Evolutionary conservation across 1,140 invertebrate genomes (phyloP).

Genomic region (Plutomurus gul): DNA sequence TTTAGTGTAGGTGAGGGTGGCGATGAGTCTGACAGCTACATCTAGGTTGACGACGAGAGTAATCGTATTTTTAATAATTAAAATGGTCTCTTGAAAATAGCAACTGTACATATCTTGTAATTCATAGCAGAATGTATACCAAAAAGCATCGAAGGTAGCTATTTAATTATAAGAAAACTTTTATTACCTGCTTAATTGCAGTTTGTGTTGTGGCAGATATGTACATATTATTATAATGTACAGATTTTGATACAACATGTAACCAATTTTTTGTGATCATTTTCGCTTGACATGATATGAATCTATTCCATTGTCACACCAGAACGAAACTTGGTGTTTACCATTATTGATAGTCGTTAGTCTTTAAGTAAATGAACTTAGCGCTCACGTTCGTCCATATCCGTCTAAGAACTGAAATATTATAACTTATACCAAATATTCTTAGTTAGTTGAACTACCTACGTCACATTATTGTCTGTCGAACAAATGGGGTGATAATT

Average conservation of each 20-base stretch:
- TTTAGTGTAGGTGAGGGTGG: background rate
- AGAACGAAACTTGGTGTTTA: background rate
- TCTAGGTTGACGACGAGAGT: background rate
- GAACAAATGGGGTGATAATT: constrained; percentile 5
- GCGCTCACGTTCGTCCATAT: background rate
- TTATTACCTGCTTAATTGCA: too few species aligned
- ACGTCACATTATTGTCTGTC: constrained; percentile 7
- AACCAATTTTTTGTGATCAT: background rate
- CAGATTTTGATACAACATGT: background rate
- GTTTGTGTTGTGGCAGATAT: background rate
- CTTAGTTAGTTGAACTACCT: background rate
- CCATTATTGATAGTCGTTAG: constrained; percentile 8
- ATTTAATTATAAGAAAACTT: too few species aligned
- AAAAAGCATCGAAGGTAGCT: too few species aligned
- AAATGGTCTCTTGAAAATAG: constrained; percentile 4
- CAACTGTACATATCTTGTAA: too few species aligned
- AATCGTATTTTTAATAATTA: constrained; percentile 17
- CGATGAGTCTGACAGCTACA: background rate
- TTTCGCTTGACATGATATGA: background rate
- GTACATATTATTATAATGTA: background rate
- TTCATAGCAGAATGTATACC: too few species aligned
- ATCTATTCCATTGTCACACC: background rate
- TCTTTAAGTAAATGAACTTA: background rate
- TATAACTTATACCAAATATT: constrained; percentile 10
- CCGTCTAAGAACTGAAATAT: constrained; percentile 23